Conservation (phyloP, 2,113 vertebrate species). For the Geothlypis trichas region DNA sequence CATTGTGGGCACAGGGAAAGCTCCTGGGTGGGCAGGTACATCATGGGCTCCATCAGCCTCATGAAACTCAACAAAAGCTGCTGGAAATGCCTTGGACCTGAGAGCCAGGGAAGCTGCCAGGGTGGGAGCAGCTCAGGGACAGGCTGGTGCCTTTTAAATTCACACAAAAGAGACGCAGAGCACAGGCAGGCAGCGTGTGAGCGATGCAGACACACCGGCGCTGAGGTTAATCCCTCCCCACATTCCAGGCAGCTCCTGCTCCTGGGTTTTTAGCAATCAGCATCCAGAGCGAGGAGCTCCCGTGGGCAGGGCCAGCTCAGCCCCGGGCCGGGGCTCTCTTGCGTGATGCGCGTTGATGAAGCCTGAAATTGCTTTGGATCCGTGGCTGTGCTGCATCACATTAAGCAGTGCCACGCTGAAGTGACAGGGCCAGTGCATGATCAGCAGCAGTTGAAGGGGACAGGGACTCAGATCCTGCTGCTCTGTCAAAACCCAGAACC, state of each 20-base stretch:
- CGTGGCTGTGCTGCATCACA: neutral
- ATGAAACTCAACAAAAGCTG: neutral
- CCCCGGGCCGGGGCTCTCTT: neutral
- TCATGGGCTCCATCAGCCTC: neutral
- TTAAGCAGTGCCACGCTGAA: neutral
- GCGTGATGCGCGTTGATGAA: neutral
- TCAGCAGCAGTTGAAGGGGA: slow-evolving; percentile 2
- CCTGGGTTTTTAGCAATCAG: neutral
- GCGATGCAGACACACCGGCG: neutral
- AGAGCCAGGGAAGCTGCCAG: neutral
- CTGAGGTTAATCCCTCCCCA: neutral
- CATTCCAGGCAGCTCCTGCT: neutral
- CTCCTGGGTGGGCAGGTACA: neutral
- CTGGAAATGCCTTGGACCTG: neutral
- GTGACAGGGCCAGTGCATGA: slow-evolving; percentile 23
- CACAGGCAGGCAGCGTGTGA: neutral
- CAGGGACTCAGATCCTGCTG: neutral
- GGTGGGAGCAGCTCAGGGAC: neutral
- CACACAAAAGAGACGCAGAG: rapidly evolving
- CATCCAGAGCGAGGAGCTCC: neutral
- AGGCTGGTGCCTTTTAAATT: neutral
- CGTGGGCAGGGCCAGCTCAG: neutral
- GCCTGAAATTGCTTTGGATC: slow-evolving; percentile 14
- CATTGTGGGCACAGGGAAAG: rapidly evolving
- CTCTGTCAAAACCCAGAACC: neutral